Base-by-base conservation (phyloP, 2,888 invertebrate genomes). In the Carterocephalus palaemon region DNA sequence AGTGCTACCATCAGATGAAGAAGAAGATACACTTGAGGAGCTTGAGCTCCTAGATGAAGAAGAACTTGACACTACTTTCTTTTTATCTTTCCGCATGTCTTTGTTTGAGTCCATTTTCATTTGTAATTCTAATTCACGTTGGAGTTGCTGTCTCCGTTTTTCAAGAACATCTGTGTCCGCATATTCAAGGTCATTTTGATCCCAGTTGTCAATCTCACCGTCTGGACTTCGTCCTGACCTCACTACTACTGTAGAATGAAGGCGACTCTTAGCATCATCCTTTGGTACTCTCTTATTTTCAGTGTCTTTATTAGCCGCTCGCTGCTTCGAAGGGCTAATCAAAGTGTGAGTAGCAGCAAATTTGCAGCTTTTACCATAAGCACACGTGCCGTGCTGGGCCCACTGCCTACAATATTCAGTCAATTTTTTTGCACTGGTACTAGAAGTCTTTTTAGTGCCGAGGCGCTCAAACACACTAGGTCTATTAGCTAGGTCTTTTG, bases 401-500 rank as follows among this genome's bases (percentile, higher is more conserved):
- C 93, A 93, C 85, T 92, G 92, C 72, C 92, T 90, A 71, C 93
- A 93, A 79, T 90, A 90, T 76, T 92, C 92, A 74, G 88, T 79
- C 83, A 88, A 80, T 88, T 87, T 88, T 72, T 88, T 88, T 56
- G 72, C 71, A 75, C 75, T 78, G 17, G 88, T 70, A 67, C 73
- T 75, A 16, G 88, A 77, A 20, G 45, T 24, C 68, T 92, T 92
- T 82, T 93, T 93, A 29, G 92, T 93, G 59, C 94, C 94, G 66
- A 94, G 89, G 62, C 94, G 90, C 82, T 94, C 94, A 83, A 94
- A 94, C 59, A 94, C 94, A 88, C 93, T 94, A 57, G 93, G 93
- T 77, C 93, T 89, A 67, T 82, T 82, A 73, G 89, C 75, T 62
- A 89, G 79, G 70, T 90, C 89, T 86, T 91, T 92, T 73, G 88